Percentiles rank a stretch among this genome's conserved stretches.
Evolutionary conservation across 1,140 invertebrate species (phyloP).

Genomic region (Drosophila nebulosa): DNA sequence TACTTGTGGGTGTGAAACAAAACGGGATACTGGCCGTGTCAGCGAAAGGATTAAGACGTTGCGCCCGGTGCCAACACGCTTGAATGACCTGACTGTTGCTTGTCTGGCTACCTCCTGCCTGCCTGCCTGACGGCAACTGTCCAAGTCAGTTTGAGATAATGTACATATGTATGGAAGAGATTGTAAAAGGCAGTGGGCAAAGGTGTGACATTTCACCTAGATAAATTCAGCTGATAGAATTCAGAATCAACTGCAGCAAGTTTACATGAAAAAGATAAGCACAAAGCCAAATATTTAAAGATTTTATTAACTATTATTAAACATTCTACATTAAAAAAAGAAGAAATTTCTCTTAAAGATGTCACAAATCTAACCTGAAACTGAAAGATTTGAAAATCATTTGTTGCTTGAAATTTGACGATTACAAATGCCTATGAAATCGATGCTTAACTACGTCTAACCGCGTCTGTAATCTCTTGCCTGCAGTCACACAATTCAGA

Average conservation of each 20-base stretch:
- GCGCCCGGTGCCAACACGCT: conserved; percentile 20
- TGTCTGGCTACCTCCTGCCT: background rate
- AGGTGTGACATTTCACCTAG: background rate
- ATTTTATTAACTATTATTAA: background rate
- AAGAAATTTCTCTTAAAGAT: no score
- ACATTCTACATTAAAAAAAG: background rate
- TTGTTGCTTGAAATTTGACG: no score
- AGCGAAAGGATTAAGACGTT: conserved; percentile 63
- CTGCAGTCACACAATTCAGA: no score
- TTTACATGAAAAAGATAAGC: background rate
- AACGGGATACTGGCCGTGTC: conserved; percentile 17
- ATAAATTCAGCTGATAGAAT: background rate
- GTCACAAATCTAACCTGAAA: no score
- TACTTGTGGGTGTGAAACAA: conserved; percentile 30
- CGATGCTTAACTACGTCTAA: no score
- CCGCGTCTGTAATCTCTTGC: no score
- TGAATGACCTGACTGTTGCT: background rate
- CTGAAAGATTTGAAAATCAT: no score
- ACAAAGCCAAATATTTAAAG: background rate
- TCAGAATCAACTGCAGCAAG: background rate
- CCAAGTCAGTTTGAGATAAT: background rate
- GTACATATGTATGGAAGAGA: background rate
- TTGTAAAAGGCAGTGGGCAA: background rate
- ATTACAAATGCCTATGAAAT: no score
- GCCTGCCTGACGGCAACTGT: background rate